Conservation (phyloP, 2,888 invertebrate species). For the Acleris cristana region DNA sequence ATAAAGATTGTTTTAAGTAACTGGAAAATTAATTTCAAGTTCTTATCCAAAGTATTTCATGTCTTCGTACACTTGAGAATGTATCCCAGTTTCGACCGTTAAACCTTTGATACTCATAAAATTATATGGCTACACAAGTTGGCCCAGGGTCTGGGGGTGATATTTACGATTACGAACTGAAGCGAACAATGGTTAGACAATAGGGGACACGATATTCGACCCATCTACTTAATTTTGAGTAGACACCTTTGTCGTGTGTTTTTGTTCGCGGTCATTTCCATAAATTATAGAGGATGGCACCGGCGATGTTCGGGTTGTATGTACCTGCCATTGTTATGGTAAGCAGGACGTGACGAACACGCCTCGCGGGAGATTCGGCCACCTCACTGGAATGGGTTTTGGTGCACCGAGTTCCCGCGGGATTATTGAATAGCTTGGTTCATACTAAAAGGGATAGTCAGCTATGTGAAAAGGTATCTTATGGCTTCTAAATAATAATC, state of each 20-base stretch:
- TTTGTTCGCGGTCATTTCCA: slow-evolving; percentile 81
- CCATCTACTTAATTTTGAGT: slow-evolving; percentile 82
- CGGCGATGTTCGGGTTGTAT: slow-evolving; percentile 57
- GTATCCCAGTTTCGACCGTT: slow-evolving; percentile 19
- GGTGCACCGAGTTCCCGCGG: slow-evolving; percentile 34
- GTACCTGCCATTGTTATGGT: slow-evolving; percentile 81
- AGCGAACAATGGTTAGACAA: slow-evolving; percentile 72
- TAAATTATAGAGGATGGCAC: slow-evolving; percentile 77
- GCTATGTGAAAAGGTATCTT: neutral
- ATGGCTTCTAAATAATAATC: neutral
- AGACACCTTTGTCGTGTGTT: slow-evolving; percentile 81
- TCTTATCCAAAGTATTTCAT: slow-evolving; percentile 4
- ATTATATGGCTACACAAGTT: slow-evolving; percentile 32
- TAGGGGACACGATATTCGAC: slow-evolving; percentile 69
- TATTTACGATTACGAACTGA: slow-evolving; percentile 71
- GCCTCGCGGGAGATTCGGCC: slow-evolving; percentile 67
- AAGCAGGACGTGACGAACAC: slow-evolving; percentile 73
- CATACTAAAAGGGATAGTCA: neutral
- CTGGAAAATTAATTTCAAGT: slow-evolving; percentile 7
- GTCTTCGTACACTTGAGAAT: slow-evolving; percentile 5
- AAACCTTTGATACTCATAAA: slow-evolving; percentile 31
- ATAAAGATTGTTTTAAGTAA: too few species aligned
- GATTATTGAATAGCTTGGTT: slow-evolving; percentile 38
- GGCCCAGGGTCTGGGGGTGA: slow-evolving; percentile 56
- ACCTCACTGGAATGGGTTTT: slow-evolving; percentile 50